phyloP scores from a whole-genome alignment of 2,797 vertebrate genomes.

The Cyclura pinguis region DNA sequence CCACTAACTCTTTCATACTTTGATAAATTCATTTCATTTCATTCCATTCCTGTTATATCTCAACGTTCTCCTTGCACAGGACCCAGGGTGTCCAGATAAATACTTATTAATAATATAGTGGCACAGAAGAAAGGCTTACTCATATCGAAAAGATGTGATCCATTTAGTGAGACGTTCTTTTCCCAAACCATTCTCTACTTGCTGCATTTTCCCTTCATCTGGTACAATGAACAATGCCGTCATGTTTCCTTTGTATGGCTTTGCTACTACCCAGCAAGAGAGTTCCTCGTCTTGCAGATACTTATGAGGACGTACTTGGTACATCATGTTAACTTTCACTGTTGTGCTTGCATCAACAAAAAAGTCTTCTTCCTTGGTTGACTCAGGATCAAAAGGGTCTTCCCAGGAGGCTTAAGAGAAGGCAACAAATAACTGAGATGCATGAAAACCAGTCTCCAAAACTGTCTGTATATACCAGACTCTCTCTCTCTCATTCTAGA shows the following conservation, averaged over 20 bases:
- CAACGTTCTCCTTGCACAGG: too few relatives aligned
- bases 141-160: conserved; percentile 20
- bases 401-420: conserved; percentile 72
- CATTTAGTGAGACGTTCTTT: conserved; percentile 65
- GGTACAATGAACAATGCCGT: conserved; percentile 85
- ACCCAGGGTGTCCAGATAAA: too few relatives aligned
- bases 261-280: conserved; percentile 77
- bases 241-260: conserved; percentile 80
- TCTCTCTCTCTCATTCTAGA: too few relatives aligned
- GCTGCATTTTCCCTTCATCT: conserved; percentile 63
- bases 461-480: too few relatives aligned
- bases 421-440: not conserved
- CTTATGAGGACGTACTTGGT: conserved; percentile 29
- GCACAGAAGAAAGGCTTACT: conserved; percentile 51
- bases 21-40: too few relatives aligned
- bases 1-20: not conserved
- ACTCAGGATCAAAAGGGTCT: conserved; percentile 42
- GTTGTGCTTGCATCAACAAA: conserved; percentile 72
- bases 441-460: not conserved
- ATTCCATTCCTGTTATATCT: too few relatives aligned
- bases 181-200: conserved; percentile 63
- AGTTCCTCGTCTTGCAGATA: conserved; percentile 79
- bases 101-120: not conserved
- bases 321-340: conserved; percentile 89
- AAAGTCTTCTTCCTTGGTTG: conserved; percentile 71